Evolutionary conservation across 2,797 vertebrate genomes (phyloP).

Genomic region (Xiphophorus birchmanni): DNA sequence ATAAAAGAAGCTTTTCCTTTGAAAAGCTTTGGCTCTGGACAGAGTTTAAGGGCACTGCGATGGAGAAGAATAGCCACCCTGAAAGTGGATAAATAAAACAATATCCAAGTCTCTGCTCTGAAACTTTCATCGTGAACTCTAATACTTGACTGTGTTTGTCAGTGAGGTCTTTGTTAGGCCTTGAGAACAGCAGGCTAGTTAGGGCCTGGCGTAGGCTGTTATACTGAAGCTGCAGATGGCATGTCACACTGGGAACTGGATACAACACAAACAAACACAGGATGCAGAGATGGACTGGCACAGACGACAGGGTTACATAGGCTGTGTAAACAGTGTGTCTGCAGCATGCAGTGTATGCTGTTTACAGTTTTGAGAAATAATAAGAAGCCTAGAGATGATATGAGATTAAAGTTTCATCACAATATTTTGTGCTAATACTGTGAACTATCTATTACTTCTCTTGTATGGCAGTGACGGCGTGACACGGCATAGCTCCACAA

Average conservation of each 20-base stretch:
- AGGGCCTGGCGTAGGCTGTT: slow-evolving; percentile 61
- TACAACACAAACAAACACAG: slow-evolving; percentile 75
- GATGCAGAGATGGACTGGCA: slow-evolving; percentile 54
- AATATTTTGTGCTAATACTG: too few relatives aligned
- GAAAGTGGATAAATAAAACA: slow-evolving; percentile 54
- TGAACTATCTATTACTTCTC: too few relatives aligned
- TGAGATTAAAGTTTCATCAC: too few relatives aligned
- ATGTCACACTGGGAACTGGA: slow-evolving; percentile 74
- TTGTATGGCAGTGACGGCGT: too few relatives aligned
- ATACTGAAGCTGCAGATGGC: slow-evolving; percentile 62
- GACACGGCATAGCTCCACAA: too few relatives aligned
- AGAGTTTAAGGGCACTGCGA: slow-evolving; percentile 12
- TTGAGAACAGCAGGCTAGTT: slow-evolving; percentile 77
- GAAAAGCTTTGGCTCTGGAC: background rate
- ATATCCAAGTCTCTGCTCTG: slow-evolving; percentile 39
- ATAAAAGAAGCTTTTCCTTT: slow-evolving; percentile 6
- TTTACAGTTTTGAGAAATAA: background rate
- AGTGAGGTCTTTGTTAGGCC: slow-evolving; percentile 71
- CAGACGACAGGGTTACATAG: slow-evolving; percentile 64
- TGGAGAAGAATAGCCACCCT: slow-evolving; percentile 18
- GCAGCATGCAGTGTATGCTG: background rate
- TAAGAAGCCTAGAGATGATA: too few relatives aligned
- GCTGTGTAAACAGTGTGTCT: slow-evolving; percentile 4
- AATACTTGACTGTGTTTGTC: slow-evolving; percentile 55
- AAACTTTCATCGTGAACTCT: slow-evolving; percentile 56